phyloP scores from a whole-genome alignment of 2,888 invertebrate genomes.

The Pyralis farinalis region DNA sequence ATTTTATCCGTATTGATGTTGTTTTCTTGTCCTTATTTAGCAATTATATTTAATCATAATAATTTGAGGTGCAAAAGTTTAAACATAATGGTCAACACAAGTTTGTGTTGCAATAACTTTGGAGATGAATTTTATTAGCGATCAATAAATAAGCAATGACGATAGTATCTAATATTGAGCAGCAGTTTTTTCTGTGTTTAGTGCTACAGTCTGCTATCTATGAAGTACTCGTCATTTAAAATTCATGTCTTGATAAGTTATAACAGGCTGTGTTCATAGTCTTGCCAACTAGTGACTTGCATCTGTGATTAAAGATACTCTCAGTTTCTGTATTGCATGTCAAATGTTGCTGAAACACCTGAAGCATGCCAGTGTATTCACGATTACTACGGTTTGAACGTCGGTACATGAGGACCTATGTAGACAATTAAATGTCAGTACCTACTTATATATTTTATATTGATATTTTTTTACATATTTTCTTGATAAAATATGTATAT shows the following conservation, averaged over 20 bases:
- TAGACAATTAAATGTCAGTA: too few species aligned
- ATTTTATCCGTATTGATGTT: slow-evolving; percentile 34
- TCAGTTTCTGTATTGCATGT: slow-evolving; percentile 20
- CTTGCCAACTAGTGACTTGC: slow-evolving; percentile 58
- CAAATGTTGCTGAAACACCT: too few species aligned
- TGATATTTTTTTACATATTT: too few species aligned
- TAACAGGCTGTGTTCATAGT: slow-evolving; percentile 20
- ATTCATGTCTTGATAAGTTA: slow-evolving; percentile 14
- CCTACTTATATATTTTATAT: too few species aligned
- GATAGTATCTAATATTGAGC: slow-evolving; percentile 12
- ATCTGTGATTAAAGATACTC: slow-evolving; percentile 64
- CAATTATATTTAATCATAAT: too few species aligned
- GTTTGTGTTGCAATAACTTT: slow-evolving; percentile 18
- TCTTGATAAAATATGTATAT: too few species aligned
- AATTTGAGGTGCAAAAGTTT: slow-evolving; percentile 14
- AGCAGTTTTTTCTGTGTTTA: slow-evolving; percentile 10
- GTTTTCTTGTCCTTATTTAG: slow-evolving; percentile 36
- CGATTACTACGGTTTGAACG: too few species aligned
- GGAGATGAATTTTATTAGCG: slow-evolving; percentile 14
- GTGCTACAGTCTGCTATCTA: slow-evolving; percentile 13
- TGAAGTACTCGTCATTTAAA: slow-evolving; percentile 15
- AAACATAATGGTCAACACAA: slow-evolving; percentile 61
- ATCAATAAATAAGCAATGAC: slow-evolving; percentile 12
- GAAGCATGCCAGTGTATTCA: too few species aligned
- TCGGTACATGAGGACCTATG: too few species aligned